These are phyloP conservation scores for Odontomachus brunneus DNA, from an alignment of 1,140 invertebrate species.

Conservation along the genomic window DNA sequence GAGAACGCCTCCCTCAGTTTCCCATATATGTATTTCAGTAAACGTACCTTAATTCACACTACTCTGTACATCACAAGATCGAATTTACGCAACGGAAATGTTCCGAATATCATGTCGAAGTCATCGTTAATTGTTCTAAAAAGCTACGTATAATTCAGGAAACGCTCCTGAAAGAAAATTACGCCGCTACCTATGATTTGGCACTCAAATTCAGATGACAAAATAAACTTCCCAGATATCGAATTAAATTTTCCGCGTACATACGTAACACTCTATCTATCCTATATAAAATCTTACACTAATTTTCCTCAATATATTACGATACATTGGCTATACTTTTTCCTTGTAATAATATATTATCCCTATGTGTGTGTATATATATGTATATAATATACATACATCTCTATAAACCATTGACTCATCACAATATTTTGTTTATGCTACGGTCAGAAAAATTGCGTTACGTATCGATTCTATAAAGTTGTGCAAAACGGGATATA, in stretches of 20 bases:
- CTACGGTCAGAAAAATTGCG: constrained; percentile 27
- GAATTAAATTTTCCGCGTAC: not conserved
- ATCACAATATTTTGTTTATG: constrained; percentile 53
- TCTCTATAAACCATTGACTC: constrained; percentile 45
- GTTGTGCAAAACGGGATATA: not conserved
- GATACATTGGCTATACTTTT: constrained; percentile 27
- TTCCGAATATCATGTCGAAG: not conserved
- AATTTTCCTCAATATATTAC: constrained; percentile 11
- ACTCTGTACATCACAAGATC: not conserved
- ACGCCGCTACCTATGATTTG: not conserved
- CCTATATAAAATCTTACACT: constrained; percentile 28
- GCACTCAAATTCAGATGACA: not conserved
- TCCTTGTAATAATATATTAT: constrained; percentile 37
- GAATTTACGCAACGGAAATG: not conserved
- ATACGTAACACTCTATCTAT: not conserved
- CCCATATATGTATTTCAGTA: not conserved
- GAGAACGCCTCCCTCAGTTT: not conserved
- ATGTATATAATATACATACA: not conserved
- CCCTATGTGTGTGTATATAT: constrained; percentile 11
- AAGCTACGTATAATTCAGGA: not conserved
- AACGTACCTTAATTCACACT: no score
- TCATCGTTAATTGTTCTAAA: not conserved
- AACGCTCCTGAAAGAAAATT: constrained; percentile 6
- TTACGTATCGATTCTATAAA: constrained; percentile 2
- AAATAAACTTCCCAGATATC: not conserved